These are phyloP conservation scores for Craseonycteris thonglongyai DNA, from an alignment of 2,113 vertebrate genomes.

Conservation along the genomic window DNA sequence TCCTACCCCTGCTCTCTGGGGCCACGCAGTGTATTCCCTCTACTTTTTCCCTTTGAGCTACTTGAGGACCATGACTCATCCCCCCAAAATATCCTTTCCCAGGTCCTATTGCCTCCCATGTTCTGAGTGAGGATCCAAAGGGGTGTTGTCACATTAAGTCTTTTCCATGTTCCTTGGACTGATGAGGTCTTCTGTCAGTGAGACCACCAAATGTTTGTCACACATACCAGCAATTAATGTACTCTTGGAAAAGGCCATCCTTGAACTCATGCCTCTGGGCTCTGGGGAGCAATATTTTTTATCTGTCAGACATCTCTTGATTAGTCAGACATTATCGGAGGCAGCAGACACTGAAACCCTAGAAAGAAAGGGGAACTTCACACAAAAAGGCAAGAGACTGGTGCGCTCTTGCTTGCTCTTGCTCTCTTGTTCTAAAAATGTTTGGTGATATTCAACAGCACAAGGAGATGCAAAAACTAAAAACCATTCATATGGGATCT, in stretches of 20 bases:
- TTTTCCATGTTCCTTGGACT: slow-evolving; percentile 78
- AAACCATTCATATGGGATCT: not conserved
- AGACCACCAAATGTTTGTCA: slow-evolving; percentile 76
- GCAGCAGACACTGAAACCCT: slow-evolving; percentile 59
- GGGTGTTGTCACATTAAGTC: slow-evolving; percentile 78
- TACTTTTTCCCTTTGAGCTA: not conserved
- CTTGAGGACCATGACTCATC: not conserved
- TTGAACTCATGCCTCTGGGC: slow-evolving; percentile 73
- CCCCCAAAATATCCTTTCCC: not conserved
- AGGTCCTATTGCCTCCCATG: not conserved
- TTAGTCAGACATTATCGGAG: slow-evolving; percentile 74
- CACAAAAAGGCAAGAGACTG: slow-evolving; percentile 28
- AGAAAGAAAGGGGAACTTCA: slow-evolving; percentile 30
- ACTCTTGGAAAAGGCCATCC: slow-evolving; percentile 77
- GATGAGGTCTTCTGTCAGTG: slow-evolving; percentile 75
- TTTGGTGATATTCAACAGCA: slow-evolving; percentile 58
- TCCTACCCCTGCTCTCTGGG: not conserved
- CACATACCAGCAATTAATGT: slow-evolving; percentile 77
- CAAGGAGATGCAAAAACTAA: slow-evolving; percentile 63
- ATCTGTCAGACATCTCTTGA: slow-evolving; percentile 77
- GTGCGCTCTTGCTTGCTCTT: slow-evolving; percentile 52
- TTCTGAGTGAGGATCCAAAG: not conserved
- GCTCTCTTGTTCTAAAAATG: slow-evolving; percentile 57
- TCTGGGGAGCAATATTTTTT: slow-evolving; percentile 76
- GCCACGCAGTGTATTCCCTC: not conserved